phyloP scores from a whole-genome alignment of 2,113 vertebrate species.

The Orientallactaga bullata region DNA sequence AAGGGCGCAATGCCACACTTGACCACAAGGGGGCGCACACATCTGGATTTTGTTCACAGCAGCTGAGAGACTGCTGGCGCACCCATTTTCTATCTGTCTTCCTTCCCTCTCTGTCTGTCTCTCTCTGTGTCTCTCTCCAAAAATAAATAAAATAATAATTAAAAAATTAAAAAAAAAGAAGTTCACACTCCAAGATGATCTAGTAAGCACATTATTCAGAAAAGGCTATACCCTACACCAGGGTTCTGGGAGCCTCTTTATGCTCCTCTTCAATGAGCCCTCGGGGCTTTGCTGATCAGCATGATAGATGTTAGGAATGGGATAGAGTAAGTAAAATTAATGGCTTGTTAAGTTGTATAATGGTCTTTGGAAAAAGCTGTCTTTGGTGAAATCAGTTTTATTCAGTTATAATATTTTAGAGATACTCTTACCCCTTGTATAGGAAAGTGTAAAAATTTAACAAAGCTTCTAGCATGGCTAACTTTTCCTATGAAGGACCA shows the following conservation, averaged over 20 bases:
- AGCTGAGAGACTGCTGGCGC: no score
- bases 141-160: no score
- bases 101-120: no score
- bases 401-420: conserved; percentile 42
- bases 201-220: conserved; percentile 18
- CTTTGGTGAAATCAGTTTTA: conserved; percentile 35
- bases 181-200: not conserved
- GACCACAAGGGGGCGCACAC: no score
- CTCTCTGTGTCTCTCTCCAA: no score
- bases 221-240: not conserved
- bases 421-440: not conserved
- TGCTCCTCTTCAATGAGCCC: not conserved
- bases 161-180: no score
- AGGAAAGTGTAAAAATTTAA: not conserved
- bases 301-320: not conserved
- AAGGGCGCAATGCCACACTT: no score
- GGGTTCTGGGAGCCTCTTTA: not conserved
- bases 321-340: conserved; percentile 29
- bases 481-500: not conserved
- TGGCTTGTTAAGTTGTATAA: not conserved
- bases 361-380: not conserved
- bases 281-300: not conserved
- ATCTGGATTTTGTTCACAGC: no score
- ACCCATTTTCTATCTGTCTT: no score
- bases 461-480: not conserved